Evolutionary conservation across 2,113 vertebrate species (phyloP), one percentile per base, ranked within the genome.

Genomic region (Cyphomyrus discorhynchus): DNA sequence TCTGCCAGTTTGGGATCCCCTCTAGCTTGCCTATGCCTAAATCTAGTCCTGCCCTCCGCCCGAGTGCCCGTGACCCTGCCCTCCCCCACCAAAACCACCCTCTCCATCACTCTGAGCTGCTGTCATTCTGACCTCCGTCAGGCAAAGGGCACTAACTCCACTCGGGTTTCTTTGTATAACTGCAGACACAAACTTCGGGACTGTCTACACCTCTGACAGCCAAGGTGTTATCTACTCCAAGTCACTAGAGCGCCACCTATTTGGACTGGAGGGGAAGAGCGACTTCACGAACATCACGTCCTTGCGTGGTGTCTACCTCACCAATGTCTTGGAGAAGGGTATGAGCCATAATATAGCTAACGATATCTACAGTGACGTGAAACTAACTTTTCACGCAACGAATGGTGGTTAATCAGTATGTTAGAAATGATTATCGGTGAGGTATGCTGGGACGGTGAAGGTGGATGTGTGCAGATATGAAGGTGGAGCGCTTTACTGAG

Each of bases 251-350:
- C 93, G 93, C 89, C 95, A 96, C 92, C 92, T 97, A 88, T 96
- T 95, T 87, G 92, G 94, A 2, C 93, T 92, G 1, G 92, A 94
- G 74, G 93, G 94, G 50, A 95, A 94, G 92, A 96, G 96, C 77
- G 86, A 96, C 42, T 97, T 97, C 89, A 96, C 95, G 90, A 97
- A 96, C 88, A 93, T 95, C 39, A 93, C 94, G 0, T 96, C 95
- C 0, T 90, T 95, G 53, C 94, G 95, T 86, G 94, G 96, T 83
- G 94, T 94, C 31, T 96, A 95, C 89, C 93, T 96, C 66, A 97
- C 93, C 8, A 96, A 96, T 83, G 91, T 93, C 89, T 93, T 96
- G 3, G 95, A 96, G 86, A 58, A 94, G 5, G 96, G 96, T 96
- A 92, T 2, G 52, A 35, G 3, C 47, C 8, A 0, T 45, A 11